phyloP scores from a whole-genome alignment of 2,113 vertebrate genomes.

The Gnathonemus longibarbis region DNA sequence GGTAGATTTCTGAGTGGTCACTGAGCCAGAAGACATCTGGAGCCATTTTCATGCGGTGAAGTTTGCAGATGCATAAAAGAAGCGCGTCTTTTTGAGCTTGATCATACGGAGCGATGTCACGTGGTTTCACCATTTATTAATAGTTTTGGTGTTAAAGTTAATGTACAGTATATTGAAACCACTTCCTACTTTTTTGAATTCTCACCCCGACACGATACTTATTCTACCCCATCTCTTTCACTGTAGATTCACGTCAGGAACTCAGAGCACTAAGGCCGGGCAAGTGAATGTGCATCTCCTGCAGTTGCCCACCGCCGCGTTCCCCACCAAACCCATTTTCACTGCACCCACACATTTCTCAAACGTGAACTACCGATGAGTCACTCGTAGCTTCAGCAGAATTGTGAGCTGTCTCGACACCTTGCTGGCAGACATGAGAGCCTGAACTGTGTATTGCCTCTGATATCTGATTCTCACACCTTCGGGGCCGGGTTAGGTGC shows the following conservation, averaged over 20 bases:
- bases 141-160: slow-evolving; percentile 15
- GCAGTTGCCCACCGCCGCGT: not conserved
- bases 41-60: not conserved
- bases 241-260: not conserved
- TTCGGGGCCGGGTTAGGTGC: not conserved
- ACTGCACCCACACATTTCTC: slow-evolving; percentile 15
- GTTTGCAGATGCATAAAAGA: not conserved
- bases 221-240: not conserved
- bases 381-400: not conserved
- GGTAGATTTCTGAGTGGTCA: not conserved
- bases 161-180: slow-evolving; percentile 36
- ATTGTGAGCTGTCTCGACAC: not conserved
- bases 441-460: not conserved
- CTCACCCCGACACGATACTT: not conserved
- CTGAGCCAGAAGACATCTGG: not conserved
- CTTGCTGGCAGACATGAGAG: not conserved
- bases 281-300: not conserved
- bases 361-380: slow-evolving; percentile 13
- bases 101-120: not conserved
- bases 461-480: not conserved
- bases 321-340: not conserved
- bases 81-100: too few species aligned
- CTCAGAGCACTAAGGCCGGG: too few species aligned
- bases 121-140: slow-evolving; percentile 7
- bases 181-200: slow-evolving; percentile 35